Evolutionary conservation across 2,113 vertebrate species (phyloP).

Genomic region (Loxodonta africana): DNA sequence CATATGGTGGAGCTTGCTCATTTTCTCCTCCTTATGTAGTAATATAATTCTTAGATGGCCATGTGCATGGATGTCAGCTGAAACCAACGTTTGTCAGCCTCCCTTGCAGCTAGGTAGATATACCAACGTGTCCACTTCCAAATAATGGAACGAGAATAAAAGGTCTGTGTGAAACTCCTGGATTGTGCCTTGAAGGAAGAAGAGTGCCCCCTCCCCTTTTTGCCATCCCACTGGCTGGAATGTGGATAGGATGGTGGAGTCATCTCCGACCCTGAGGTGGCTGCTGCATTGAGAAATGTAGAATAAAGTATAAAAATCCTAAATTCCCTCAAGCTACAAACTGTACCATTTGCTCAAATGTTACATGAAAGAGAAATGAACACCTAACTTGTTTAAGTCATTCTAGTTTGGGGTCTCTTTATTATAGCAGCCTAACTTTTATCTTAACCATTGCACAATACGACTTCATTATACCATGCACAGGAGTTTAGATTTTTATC

Average conservation of each 20-base stretch:
- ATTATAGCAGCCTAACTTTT: not conserved
- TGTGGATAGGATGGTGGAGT: not conserved
- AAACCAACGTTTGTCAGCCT: not conserved
- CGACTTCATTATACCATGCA: not conserved
- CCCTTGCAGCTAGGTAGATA: not conserved
- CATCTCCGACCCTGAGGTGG: not conserved
- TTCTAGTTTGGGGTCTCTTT: not conserved
- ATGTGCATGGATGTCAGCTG: not conserved
- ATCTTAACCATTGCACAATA: not conserved
- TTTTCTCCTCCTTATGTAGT: not conserved
- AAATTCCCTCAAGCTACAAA: not conserved
- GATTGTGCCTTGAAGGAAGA: constrained; percentile 18
- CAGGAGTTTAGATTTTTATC: not conserved
- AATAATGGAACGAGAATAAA: not conserved
- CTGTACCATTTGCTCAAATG: not conserved
- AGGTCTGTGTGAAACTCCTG: not conserved
- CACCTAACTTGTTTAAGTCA: not conserved
- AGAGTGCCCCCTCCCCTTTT: not conserved
- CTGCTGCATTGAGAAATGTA: not conserved
- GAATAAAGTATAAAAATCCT: not conserved
- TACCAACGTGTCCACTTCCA: not conserved
- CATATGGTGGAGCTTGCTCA: not conserved
- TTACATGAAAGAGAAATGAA: not conserved
- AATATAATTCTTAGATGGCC: not conserved
- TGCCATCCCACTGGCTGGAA: not conserved